Base-by-base conservation (phyloP, 2,888 invertebrate species). In the Morinoia aosen region DNA sequence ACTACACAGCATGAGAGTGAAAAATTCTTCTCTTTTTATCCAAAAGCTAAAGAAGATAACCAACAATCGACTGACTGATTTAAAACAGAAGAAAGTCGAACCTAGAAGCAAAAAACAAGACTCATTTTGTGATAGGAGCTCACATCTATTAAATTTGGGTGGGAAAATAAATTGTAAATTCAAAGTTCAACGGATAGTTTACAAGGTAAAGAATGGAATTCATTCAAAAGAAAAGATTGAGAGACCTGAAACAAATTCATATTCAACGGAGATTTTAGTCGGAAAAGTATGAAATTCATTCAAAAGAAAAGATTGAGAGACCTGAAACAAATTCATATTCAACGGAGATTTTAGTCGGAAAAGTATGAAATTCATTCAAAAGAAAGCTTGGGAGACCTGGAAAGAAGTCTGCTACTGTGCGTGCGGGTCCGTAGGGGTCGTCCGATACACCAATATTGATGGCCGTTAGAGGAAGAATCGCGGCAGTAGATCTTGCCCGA, bases 381-480 rank as follows among this genome's bases (percentile, higher is more conserved):
- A 33, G 33, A 76, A 33, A 33, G 25, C 8, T 33, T 33, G 25
- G 33, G 76, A 76, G 76, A 76, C 76, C 19, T 76, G 25, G 76
- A 76, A 19, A 76, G 76, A 33, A 76, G 76, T 33, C 76, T 25
- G 76, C 25, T 33, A 76, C 25, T 76, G 76, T 76, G 33, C 25
- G 33, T 76, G 76, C 1, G 76, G 76, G 33, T 76, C 76, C 33
- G 76, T 33, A 7, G 76, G 25, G 76, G 76, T 76, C 76, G 19
- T 76, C 76, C 76, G 76, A 76, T 76, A 76, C 76, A 33, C 76
- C 76, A 33, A 76, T 76, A 76, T 76, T 76, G 76, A 76, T 76
- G 76, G 33, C 76, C 33, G 76, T 33, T 76, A 16, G 76, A 76
- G 76, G 76, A 76, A 33, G 76, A 76, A 76, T 76, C 76, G 76